Evolutionary conservation across 2,797 vertebrate genomes (phyloP).

Genomic region (Takifugu rubripes): DNA sequence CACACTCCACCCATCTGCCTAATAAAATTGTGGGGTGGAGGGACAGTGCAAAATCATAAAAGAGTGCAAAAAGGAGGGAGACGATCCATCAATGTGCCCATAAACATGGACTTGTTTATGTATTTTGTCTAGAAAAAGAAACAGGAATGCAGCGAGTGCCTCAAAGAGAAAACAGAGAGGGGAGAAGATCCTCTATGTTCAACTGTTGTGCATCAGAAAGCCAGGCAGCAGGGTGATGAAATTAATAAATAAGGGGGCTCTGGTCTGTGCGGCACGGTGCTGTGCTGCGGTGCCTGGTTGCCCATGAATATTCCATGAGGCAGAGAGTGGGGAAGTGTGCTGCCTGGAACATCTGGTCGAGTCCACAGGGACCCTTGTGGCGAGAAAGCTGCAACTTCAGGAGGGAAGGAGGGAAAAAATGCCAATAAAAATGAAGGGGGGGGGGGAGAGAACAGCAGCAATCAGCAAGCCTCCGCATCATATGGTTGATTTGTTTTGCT

Average conservation of each 20-base stretch:
- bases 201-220: constrained; percentile 71
- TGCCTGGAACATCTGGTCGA: constrained; percentile 82
- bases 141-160: constrained; percentile 15
- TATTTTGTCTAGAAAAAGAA: constrained; percentile 28
- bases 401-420: constrained; percentile 70
- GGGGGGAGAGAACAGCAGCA: constrained; percentile 46
- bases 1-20: constrained; percentile 63
- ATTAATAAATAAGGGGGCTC: constrained; percentile 78
- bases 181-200: constrained; percentile 57
- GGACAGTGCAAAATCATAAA: constrained; percentile 10
- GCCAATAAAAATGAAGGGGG: constrained; percentile 62
- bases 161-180: constrained; percentile 43
- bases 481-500: constrained; percentile 81
- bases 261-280: constrained; percentile 61
- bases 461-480: constrained; percentile 74
- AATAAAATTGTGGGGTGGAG: constrained; percentile 57
- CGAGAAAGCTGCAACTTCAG: constrained; percentile 81
- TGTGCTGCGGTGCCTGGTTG: constrained; percentile 73
- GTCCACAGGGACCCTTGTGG: constrained; percentile 81
- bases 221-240: constrained; percentile 74
- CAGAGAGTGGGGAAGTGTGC: constrained; percentile 79
- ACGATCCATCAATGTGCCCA: constrained; percentile 9
- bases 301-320: constrained; percentile 86
- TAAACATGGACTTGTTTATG: constrained; percentile 30
- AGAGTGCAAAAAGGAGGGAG: constrained; percentile 21